Evolutionary conservation across 2,888 invertebrate genomes (phyloP), one percentile per base, ranked within the genome.

Genomic region (Lottia scabra): DNA sequence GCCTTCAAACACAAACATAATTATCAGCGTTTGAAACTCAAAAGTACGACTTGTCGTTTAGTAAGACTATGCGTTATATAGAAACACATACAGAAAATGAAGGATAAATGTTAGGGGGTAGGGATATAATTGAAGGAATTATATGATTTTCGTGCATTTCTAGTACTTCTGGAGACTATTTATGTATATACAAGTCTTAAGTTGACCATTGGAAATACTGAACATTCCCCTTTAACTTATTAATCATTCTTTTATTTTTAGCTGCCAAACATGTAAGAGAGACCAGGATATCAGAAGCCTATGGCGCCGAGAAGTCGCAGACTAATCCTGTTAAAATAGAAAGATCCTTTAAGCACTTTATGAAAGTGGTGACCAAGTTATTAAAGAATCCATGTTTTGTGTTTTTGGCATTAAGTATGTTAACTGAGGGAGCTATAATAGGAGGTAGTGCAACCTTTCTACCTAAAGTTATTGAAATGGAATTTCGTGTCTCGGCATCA

Each of bases 381-480:
- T 43, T 84, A 48, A 70, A 75, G 70, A 86, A 86, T 68, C 83
- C 83, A 8, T 80, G 83, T 43, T 91, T 94, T 70, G 91, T 94
- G 76, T 92, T 91, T 77, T 93, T 94, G 86, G 93, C 93, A 62
- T 87, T 92, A 2, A 92, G 93, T 44, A 93, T 91, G 4, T 92
- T 93, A 16, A 93, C 93, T 79, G 93, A 93, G 69, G 80, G 80
- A 0, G 71, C 84, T 45, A 73, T 82, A 10, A 75, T 84, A 16
- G 81, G 84, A 0, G 93, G 93, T 0, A 93, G 93, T 81, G 93
- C 93, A 84, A 94, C 93, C 15, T 95, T 93, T 85, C 90, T 94
- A 80, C 93, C 93, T 12, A 94, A 94, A 85, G 94, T 94, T 86
- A 92, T 94, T 84, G 94, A 95, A 89, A 93, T 94, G 12, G 93